Evolutionary conservation across 2,113 vertebrate species (phyloP).

Genomic region (Crotophaga sulcirostris): DNA sequence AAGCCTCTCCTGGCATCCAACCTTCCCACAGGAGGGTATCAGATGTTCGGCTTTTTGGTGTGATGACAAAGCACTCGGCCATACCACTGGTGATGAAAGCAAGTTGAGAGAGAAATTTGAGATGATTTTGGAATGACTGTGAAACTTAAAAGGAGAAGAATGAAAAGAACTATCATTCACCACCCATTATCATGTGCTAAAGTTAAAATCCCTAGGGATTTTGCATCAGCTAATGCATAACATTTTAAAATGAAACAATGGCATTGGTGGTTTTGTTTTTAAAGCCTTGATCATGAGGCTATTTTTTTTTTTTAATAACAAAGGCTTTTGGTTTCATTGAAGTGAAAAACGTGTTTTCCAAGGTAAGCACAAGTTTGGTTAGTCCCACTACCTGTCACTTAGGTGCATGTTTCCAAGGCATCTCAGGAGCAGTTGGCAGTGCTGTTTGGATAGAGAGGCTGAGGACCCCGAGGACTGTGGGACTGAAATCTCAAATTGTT

Average conservation of each 20-base stretch:
- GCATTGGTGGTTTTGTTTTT: neutral
- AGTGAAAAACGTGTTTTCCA: neutral
- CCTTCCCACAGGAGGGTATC: neutral
- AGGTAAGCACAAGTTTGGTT: accelerated
- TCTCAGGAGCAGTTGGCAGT: accelerated
- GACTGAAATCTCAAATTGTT: neutral
- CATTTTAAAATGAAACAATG: neutral
- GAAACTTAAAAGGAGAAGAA: neutral
- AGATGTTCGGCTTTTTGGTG: neutral
- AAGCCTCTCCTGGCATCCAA: neutral
- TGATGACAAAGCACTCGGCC: accelerated
- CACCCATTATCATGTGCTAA: neutral
- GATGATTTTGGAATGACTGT: neutral
- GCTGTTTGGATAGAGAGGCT: neutral
- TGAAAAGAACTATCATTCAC: neutral
- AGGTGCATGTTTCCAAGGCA: accelerated
- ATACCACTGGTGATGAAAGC: neutral
- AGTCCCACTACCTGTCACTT: accelerated
- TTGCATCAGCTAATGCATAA: neutral
- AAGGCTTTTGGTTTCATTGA: neutral
- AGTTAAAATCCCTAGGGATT: neutral
- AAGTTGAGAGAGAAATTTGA: neutral
- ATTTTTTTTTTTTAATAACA: neutral
- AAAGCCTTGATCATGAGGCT: neutral
- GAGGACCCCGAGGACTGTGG: neutral